Conservation (phyloP, 2,797 vertebrate genomes). For the Chanos chanos region DNA sequence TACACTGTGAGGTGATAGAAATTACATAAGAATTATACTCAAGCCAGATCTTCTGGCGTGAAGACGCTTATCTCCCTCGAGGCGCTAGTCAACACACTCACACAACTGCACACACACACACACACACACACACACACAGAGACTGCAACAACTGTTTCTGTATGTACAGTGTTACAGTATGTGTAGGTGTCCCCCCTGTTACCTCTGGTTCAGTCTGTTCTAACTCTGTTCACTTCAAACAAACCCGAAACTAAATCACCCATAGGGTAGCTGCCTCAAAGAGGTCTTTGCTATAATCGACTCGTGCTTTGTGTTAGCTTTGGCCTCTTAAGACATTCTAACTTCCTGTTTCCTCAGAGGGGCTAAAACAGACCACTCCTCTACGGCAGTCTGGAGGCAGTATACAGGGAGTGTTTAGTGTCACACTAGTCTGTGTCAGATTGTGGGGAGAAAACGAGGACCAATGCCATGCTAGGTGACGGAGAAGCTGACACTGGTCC, state of each 20-base stretch:
- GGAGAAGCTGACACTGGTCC: no score
- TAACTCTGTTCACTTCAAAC: slow-evolving; percentile 69
- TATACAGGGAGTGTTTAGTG: neutral
- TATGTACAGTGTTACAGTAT: slow-evolving; percentile 15
- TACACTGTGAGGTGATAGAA: slow-evolving; percentile 57
- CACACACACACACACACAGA: slow-evolving; percentile 17
- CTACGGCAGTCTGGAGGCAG: neutral
- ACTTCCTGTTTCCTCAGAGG: slow-evolving; percentile 15
- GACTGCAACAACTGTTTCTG: slow-evolving; percentile 28
- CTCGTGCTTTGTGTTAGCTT: slow-evolving; percentile 47
- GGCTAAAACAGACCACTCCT: no score
- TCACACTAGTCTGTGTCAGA: no score
- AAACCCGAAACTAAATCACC: slow-evolving; percentile 46
- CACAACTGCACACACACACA: slow-evolving; percentile 15
- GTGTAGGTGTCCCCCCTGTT: slow-evolving; percentile 25
- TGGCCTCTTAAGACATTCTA: slow-evolving; percentile 34
- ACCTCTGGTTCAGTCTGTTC: slow-evolving; percentile 52
- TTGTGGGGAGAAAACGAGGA: no score
- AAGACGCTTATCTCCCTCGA: slow-evolving; percentile 53
- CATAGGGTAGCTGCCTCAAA: slow-evolving; percentile 67
- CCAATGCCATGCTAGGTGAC: no score
- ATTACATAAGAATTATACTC: slow-evolving; percentile 53
- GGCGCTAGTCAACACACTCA: slow-evolving; percentile 6
- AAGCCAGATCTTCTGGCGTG: slow-evolving; percentile 51
- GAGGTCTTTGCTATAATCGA: slow-evolving; percentile 59